Evolutionary conservation across 2,888 invertebrate species (phyloP).

Genomic region (Drosophila gaucha): DNA sequence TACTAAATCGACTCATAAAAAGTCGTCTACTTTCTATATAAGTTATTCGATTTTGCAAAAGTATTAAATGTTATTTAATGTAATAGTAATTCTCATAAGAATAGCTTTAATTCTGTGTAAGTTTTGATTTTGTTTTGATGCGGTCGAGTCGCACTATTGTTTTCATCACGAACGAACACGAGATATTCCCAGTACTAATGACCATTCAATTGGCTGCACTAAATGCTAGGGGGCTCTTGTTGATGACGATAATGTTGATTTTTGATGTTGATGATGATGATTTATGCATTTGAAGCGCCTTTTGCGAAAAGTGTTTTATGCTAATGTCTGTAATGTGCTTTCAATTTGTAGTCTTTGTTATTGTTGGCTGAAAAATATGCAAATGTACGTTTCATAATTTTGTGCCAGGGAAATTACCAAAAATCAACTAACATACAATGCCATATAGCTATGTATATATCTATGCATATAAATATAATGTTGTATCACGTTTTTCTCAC

Average conservation of each 20-base stretch:
- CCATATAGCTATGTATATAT: neutral
- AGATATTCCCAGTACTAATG: neutral
- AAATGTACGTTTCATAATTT: slow-evolving; percentile 65
- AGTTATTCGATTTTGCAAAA: too few species aligned
- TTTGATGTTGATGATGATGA: slow-evolving; percentile 41
- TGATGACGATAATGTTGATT: slow-evolving; percentile 23
- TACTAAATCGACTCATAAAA: too few species aligned
- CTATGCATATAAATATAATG: neutral
- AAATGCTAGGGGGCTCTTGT: slow-evolving; percentile 3
- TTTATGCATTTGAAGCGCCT: slow-evolving; percentile 69
- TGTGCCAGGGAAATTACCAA: slow-evolving; percentile 44
- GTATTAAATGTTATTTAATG: too few species aligned
- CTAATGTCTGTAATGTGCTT: slow-evolving; percentile 56
- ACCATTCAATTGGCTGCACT: slow-evolving; percentile 11
- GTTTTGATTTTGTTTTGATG: neutral
- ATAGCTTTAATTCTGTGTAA: neutral
- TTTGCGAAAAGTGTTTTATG: slow-evolving; percentile 58
- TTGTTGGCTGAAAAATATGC: slow-evolving; percentile 48
- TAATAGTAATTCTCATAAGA: too few species aligned
- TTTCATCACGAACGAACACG: slow-evolving; percentile 4
- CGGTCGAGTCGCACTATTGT: neutral
- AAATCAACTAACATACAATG: slow-evolving; percentile 23
- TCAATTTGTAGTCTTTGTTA: slow-evolving; percentile 47
- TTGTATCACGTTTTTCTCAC: slow-evolving; percentile 2
- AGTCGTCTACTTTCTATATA: too few species aligned